A percentile compares a stretch with the other conserved stretches of the same genome.
phyloP scores from a whole-genome alignment of 2,113 vertebrate species.

The Melanerpes aurifrons region DNA sequence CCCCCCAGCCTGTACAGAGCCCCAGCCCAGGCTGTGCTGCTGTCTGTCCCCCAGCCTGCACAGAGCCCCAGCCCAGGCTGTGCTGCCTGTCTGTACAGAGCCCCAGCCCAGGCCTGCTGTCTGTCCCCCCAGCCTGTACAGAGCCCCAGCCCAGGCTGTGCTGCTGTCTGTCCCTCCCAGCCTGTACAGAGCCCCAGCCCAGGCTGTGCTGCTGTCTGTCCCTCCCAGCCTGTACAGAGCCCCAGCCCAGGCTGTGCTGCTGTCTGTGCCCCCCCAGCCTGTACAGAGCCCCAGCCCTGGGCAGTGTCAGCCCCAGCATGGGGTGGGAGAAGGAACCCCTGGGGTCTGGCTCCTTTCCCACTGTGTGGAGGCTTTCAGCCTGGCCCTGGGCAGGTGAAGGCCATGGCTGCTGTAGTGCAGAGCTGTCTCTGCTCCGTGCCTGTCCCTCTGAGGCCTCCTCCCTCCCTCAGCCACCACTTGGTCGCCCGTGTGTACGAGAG shows the following conservation, averaged over 20 bases:
- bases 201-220: no score
- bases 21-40: no score
- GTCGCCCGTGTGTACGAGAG: conserved; percentile 96
- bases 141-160: no score
- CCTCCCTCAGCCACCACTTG: conserved; percentile 88
- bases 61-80: no score
- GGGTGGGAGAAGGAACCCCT: no score
- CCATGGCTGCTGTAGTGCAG: rapidly evolving
- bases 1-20: no score
- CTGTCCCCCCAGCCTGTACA: no score
- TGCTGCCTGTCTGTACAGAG: no score
- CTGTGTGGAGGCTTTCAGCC: neutral
- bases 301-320: neutral
- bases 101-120: no score
- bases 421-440: neutral
- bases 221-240: neutral
- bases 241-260: no score
- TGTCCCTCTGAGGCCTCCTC: neutral
- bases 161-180: no score
- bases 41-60: neutral
- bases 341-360: neutral
- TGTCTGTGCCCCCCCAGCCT: neutral
- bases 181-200: no score
- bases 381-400: rapidly evolving
- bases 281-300: neutral